phyloP scores from a whole-genome alignment of 2,888 invertebrate species.

The Flexamia atlantica region DNA sequence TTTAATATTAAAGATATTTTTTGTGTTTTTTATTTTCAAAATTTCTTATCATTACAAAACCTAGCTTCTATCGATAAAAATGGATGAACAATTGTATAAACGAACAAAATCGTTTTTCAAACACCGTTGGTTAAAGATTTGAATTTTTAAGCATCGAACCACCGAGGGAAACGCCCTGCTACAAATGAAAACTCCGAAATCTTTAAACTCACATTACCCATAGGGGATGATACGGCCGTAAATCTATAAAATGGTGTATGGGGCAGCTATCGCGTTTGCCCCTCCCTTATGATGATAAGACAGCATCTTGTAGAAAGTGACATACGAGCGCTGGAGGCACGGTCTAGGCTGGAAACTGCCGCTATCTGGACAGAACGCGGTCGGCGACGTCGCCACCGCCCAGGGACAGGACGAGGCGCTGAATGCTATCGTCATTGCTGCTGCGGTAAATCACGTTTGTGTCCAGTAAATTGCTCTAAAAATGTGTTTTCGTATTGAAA shows the following conservation, averaged over 20 bases:
- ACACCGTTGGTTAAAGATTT: too few species aligned
- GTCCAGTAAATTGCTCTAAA: too few species aligned
- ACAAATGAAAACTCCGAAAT: conserved; percentile 9
- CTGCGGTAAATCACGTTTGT: too few species aligned
- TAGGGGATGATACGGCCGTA: conserved; percentile 23
- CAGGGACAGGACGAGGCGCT: background rate
- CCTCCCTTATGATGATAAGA: conserved; percentile 21
- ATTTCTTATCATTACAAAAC: too few species aligned
- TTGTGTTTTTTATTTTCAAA: too few species aligned
- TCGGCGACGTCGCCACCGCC: background rate
- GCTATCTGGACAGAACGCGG: conserved; percentile 6
- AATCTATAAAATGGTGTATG: conserved; percentile 32
- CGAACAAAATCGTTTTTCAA: too few species aligned
- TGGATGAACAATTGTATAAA: too few species aligned
- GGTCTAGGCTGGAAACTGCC: background rate
- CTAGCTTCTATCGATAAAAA: too few species aligned
- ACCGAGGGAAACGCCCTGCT: background rate
- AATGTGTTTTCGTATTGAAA: too few species aligned
- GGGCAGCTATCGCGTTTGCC: conserved; percentile 22
- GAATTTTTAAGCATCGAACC: too few species aligned
- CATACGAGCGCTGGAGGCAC: conserved; percentile 1
- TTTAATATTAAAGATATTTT: too few species aligned
- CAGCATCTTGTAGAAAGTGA: conserved; percentile 27
- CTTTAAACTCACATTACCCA: conserved; percentile 12
- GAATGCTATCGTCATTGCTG: background rate